Percentiles rank a stretch among this genome's conserved stretches.
These are phyloP conservation scores for Lepidonotus clava DNA, from an alignment of 2,888 invertebrate genomes.

Conservation along the genomic window DNA sequence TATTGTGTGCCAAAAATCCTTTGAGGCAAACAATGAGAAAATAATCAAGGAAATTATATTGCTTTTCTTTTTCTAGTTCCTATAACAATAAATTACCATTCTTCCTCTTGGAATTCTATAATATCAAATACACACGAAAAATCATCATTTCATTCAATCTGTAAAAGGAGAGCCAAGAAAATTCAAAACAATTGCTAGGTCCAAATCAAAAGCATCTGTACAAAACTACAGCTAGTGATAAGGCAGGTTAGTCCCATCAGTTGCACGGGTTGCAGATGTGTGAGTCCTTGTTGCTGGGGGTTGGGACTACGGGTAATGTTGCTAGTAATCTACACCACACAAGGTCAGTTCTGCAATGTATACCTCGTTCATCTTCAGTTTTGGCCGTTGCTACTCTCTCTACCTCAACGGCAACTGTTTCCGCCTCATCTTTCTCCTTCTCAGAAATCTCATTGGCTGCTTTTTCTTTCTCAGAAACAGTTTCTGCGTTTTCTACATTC, in stretches of 20 bases:
- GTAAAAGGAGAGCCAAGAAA: not conserved
- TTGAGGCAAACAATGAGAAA: too few relatives aligned
- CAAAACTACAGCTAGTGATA: not conserved
- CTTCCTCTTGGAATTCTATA: too few relatives aligned
- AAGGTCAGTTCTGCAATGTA: not conserved
- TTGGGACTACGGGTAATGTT: not conserved
- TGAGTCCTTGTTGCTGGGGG: slow-evolving; percentile 3
- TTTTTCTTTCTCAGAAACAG: slow-evolving; percentile 54
- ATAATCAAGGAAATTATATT: too few relatives aligned
- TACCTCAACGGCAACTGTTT: not conserved
- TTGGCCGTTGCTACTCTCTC: slow-evolving; percentile 53
- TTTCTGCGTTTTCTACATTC: slow-evolving; percentile 11
- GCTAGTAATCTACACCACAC: slow-evolving; percentile 35
- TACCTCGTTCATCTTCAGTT: slow-evolving; percentile 37
- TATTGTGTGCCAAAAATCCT: too few relatives aligned
- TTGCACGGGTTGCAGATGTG: too few relatives aligned
- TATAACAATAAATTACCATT: too few relatives aligned
- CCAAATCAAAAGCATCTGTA: not conserved
- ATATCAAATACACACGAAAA: too few relatives aligned
- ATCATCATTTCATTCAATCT: not conserved
- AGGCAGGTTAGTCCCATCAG: not conserved
- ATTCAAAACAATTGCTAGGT: too few relatives aligned
- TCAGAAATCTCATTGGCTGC: slow-evolving; percentile 55
- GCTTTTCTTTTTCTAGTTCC: too few relatives aligned
- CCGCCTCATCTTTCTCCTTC: slow-evolving; percentile 55